Conservation (phyloP, 2,888 invertebrate species). For the Brenthis ino region DNA sequence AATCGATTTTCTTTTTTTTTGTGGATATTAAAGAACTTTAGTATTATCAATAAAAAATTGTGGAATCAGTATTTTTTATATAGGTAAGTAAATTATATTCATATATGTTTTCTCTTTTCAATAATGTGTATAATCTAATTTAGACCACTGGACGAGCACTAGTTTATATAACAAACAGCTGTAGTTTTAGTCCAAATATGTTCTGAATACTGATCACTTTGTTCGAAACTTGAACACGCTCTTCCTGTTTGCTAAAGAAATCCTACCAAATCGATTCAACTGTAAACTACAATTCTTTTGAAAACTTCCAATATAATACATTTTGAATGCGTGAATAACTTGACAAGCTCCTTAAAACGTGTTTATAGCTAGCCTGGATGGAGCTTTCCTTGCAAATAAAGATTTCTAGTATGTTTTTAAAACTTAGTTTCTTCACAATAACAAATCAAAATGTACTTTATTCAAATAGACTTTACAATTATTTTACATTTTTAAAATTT, state of each 20-base stretch:
- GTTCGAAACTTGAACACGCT: constrained; percentile 22
- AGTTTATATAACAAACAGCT: no score
- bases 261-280: constrained; percentile 26
- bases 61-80: background rate
- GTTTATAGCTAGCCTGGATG: background rate
- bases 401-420: background rate
- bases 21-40: no score
- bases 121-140: no score
- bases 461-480: no score
- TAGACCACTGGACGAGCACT: no score
- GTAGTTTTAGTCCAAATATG: background rate
- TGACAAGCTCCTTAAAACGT: constrained; percentile 3
- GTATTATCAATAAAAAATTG: no score
- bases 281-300: constrained; percentile 23
- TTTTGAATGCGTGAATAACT: constrained; percentile 8
- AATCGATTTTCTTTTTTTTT: no score
- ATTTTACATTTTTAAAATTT: no score
- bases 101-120: no score
- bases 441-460: no score
- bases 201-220: constrained; percentile 20
- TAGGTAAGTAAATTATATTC: no score
- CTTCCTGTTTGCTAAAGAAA: constrained; percentile 22
- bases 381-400: background rate
- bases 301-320: constrained; percentile 6
- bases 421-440: no score